Evolutionary conservation across 1,140 invertebrate genomes (phyloP), one percentile per base, ranked within the genome.

Genomic region (Wiebesia pumilae): DNA sequence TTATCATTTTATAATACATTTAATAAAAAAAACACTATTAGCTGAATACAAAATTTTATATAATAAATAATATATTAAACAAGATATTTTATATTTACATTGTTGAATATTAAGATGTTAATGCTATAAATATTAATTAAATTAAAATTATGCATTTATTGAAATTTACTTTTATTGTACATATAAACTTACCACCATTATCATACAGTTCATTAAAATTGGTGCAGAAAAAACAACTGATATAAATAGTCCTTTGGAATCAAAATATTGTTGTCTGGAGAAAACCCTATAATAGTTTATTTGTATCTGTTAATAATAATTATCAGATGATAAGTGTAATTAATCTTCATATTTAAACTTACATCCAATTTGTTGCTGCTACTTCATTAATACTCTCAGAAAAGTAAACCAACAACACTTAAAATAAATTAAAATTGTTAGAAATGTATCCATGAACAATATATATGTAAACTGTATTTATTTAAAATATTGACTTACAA

Each of bases 261-360:
- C 98, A 93, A 98, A 98, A 93, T 98, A 98, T 91, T 98, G 97
- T 89, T 98, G 97, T 87, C 96, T 95, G 14, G 97, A 97, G 92
- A 98, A 98, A 75, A 96, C 94, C 90, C 96, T 96, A 89, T 94
- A 93, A 79, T 87, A 87, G 84, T 67, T 87, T 54, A 78, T 84
- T 84, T 35, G 71, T 19, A 83, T 33, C 73, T n/a, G 21, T 82
- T 84, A 85, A 77, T 81, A 80, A 78, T 54, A 75, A 40, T 65
- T 51, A 77, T 43, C 12, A 78, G 0, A 71, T 51, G 43, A 7
- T n/a, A 47, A 43, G 40, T 40, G 58, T 67, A 71, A 80, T 78
- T 27, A 73, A 84, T 79, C 10, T 81, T 75, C 30, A 77, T 47
- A 35, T 86, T 35, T 67, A 88, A 88, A 91, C 94, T 91, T 92